Base-by-base conservation (phyloP, 2,888 invertebrate genomes). In the Scelioninae gen. 2 region DNA sequence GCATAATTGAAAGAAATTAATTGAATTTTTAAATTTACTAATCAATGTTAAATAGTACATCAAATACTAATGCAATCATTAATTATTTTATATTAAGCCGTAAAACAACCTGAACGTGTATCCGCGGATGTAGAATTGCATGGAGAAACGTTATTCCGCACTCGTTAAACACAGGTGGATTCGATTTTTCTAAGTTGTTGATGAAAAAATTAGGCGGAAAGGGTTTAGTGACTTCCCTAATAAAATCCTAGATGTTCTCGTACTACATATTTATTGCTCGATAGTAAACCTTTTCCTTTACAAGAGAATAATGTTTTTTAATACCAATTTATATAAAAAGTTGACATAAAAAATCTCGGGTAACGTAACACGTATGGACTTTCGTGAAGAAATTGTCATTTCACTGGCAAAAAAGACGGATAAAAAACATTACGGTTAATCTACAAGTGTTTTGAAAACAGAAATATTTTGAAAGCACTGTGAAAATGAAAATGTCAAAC, bases 141-240 rank as follows among this genome's bases (percentile, higher is more conserved):
- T n/a, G 4, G 25, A 35, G 28, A 53, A 53, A 13, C 11, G 22
- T 63, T 45, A 45, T 53, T 53, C 41, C 43, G 9, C 53, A 28
- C 63, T 43, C 41, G 45, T 43, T 41, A 64, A 46, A 39, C 19
- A 35, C 18, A 37, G 43, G 18, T 6, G 5, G 31, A 33, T 28
- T 22, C 13, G 11, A 57, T 2, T 68, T 53, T 61, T 55, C 60
- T 46, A 39, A 68, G 55, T 39, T 39, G 41, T 25, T 37, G 25
- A 39, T 41, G 25, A 55, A 67, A 69, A 70, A 68, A 52, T 55
- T 31, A 33, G 22, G 46, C 61, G 69, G 55, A 70, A 61, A 70
- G 69, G 55, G 61, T 70, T 70, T 70, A 70, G 61, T 64, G 63
- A 70, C 50, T 70, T 70, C 63, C 70, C 57, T 70, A 70, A 64